phyloP scores from a whole-genome alignment of 2,113 vertebrate species.

The Salminus brasiliensis region DNA sequence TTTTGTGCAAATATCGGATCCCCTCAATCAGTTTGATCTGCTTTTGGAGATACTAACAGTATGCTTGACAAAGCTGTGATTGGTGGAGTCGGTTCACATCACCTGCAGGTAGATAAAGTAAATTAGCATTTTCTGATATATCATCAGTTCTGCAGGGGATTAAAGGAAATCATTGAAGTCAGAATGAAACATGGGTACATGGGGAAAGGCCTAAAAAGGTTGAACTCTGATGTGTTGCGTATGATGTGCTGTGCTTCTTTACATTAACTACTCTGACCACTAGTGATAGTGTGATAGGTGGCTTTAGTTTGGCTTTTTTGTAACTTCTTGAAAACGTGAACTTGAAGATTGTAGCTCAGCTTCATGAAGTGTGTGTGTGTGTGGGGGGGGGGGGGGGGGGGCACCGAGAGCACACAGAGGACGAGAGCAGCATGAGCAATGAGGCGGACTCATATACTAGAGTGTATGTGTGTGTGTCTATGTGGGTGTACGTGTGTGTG shows the following conservation, averaged over 20 bases:
- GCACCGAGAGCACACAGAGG: background rate
- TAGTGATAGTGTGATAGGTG: background rate
- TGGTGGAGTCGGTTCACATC: no score
- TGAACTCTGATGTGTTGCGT: background rate
- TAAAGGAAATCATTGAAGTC: no score
- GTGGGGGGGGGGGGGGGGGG: background rate
- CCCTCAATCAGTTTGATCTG: no score
- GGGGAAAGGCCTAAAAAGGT: no score
- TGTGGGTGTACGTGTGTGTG: conserved; percentile 5
- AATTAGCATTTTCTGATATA: no score
- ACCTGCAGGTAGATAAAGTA: no score
- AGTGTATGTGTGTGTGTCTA: conserved; percentile 26
- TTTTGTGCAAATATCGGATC: no score
- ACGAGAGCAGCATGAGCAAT: conserved; percentile 38
- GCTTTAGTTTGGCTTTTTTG: background rate
- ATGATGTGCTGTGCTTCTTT: no score
- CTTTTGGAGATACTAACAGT: no score
- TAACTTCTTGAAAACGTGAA: conserved; percentile 32
- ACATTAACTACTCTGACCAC: background rate
- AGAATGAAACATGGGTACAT: no score
- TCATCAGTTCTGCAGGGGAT: no score
- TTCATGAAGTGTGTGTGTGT: conserved; percentile 26
- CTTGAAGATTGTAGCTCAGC: conserved; percentile 12
- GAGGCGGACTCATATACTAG: conserved; percentile 31
- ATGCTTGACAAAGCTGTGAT: no score